Evolutionary conservation across 1,140 invertebrate genomes (phyloP).

Genomic region (Subanguina moxae): DNA sequence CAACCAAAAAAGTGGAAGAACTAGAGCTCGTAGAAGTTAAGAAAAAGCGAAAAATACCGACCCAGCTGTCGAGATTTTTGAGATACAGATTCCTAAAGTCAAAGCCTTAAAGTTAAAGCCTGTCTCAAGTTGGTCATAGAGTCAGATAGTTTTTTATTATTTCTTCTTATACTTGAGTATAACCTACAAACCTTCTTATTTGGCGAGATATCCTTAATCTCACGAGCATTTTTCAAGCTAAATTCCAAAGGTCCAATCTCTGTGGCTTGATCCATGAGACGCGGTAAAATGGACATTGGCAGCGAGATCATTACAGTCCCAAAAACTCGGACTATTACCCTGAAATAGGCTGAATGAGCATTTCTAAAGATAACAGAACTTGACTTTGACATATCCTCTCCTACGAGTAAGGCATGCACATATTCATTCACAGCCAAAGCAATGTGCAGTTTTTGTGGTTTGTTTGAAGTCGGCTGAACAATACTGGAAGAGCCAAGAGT

Average conservation of each 20-base stretch:
- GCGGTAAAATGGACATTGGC: conserved; percentile 34
- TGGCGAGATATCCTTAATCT: conserved; percentile 43
- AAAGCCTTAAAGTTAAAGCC: too few species aligned
- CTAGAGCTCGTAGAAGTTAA: neutral
- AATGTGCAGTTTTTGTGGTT: conserved; percentile 36
- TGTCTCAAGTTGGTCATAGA: neutral
- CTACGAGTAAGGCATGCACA: conserved; percentile 51
- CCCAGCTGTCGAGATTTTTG: too few species aligned
- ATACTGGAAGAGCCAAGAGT: neutral
- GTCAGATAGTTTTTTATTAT: neutral
- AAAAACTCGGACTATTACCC: conserved; percentile 43
- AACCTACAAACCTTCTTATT: conserved; percentile 43
- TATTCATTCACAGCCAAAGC: conserved; percentile 55
- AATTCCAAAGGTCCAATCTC: conserved; percentile 42
- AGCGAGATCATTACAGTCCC: conserved; percentile 53
- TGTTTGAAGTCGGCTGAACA: neutral
- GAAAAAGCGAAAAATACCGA: too few species aligned
- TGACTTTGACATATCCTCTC: conserved; percentile 29
- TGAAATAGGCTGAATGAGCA: conserved; percentile 25
- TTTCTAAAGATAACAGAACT: conserved; percentile 5
- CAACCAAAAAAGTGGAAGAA: too few species aligned
- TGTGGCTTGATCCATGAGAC: conserved; percentile 19
- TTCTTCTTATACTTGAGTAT: neutral
- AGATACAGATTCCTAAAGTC: neutral
- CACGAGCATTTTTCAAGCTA: conserved; percentile 31